Evolutionary conservation across 2,888 invertebrate genomes (phyloP), one percentile per base, ranked within the genome.

Genomic region (Apamea monoglypha): DNA sequence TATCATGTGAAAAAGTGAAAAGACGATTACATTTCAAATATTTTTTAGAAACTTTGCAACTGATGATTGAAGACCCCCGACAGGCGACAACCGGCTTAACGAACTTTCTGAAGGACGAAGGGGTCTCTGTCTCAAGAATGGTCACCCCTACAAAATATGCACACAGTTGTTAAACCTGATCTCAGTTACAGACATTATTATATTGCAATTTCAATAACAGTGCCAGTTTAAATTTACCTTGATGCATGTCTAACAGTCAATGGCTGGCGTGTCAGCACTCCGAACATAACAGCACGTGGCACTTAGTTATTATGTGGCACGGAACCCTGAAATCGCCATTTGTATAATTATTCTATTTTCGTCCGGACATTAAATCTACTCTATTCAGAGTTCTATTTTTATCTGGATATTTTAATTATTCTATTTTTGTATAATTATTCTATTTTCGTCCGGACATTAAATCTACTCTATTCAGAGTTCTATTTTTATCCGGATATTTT

Each of bases 81-180:
- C 16, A 44, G 10, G 32, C 29, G 40, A 44, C n/a, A 83, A 78
- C 84, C 78, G 87, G 73, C 53, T 71, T 74, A 84, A 83, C 83
- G 84, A 83, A 78, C 50, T 64, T 50, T 74, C 6, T 66, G 63
- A 84, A 87, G 83, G 78, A 44, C 74, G 69, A 61, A 70, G 70
- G 84, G 78, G 78, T 44, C 53, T 56, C 56, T 50, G 32, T 18
- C 10, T 64, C 21, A 64, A 64, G 64, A 67, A 56, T 47, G 25
- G 16, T 32, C 61, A 66, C 61, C 76, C 72, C 59, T 74, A 61
- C 29, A 16, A 56, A 67, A n/a, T 53, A 14, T 25, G 29, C 53
- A 29, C 16, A 36, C 69, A 47, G 44, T 66, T 53, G 36, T 16
- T 64, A 78, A 74, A 84, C 84, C 70, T 59, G 87, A 83, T 74